Evolutionary conservation across 2,888 invertebrate genomes (phyloP), one percentile per base, ranked within the genome.

Genomic region (Ariolimax columbianus): DNA sequence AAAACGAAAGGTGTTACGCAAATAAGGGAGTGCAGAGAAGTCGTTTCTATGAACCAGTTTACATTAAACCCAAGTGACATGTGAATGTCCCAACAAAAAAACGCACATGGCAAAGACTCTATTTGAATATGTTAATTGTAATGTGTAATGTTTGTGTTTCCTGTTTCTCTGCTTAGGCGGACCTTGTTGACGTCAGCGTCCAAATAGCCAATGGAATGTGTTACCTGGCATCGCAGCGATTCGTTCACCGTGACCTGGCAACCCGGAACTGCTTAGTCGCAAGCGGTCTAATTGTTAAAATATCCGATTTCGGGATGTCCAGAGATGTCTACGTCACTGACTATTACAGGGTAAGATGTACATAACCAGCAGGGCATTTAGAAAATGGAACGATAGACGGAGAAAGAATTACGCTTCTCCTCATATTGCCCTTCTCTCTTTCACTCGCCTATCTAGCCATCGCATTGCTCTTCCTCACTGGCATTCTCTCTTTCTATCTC

Each of bases 231-330:
- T 91, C 92, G 0, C 93, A 93, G 86, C 92, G 93, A 87, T 94
- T 94, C 85, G 93, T 94, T n/a, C 94, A 94, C 86, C 88, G 94
- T 75, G 94, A 94, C 86, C 88, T 94, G 68, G 94, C 94, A 68
- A 93, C 94, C 2, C 88, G 94, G 66, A 94, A 94, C 87, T 93
- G 94, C 83, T 89, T 94, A 70, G 93, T 94, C 2, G 93, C 93
- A 0, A 89, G 91, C 43, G 89, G 90, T 26, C 89, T 93, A 9
- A 87, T 90, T 19, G 93, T 94, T 17, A 94, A 94, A 86, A 93
- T 94, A 11, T 93, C 93, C 1, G 94, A 94, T 88, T 93, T 94
- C 86, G 94, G 94, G 26, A 93, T 94, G 93, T 93, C 92, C 17
- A 88, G 93, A 47, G 93, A 93, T 84, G 89, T 93, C 9, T 94